These are phyloP conservation scores for Chaetodon trifascialis DNA, from an alignment of 2,113 vertebrate genomes.

Conservation along the genomic window DNA sequence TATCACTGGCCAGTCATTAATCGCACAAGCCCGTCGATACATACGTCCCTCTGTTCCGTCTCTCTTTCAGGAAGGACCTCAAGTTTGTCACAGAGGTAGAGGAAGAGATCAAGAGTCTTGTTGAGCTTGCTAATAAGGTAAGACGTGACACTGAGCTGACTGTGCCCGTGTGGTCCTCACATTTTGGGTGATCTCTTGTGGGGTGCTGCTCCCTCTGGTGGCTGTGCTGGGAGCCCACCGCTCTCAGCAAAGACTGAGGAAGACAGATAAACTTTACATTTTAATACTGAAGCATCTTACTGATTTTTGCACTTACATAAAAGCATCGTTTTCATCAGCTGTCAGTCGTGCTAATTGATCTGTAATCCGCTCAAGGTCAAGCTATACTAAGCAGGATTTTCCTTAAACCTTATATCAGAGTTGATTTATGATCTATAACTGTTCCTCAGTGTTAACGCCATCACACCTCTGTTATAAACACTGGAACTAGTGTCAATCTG, in stretches of 20 bases:
- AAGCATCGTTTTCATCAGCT: neutral
- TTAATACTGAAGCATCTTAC: neutral
- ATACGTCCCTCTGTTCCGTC: neutral
- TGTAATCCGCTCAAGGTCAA: neutral
- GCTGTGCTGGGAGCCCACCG: neutral
- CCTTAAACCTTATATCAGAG: neutral
- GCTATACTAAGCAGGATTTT: no score
- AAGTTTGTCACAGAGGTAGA: conserved; percentile 96
- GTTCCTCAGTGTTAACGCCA: neutral
- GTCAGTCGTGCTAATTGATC: no score
- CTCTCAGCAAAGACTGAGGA: neutral
- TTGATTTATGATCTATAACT: neutral
- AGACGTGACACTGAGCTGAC: neutral
- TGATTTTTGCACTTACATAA: neutral
- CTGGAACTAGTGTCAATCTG: neutral
- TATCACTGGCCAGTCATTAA: neutral
- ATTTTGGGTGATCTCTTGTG: neutral
- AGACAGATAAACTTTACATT: neutral
- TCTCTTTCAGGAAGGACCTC: conserved; percentile 91
- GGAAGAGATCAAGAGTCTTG: conserved; percentile 93
- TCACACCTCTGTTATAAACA: neutral
- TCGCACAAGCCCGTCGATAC: no score
- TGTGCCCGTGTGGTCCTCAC: neutral
- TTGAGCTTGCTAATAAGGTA: conserved; percentile 96
- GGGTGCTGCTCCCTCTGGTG: conserved; percentile 42